phyloP scores from a whole-genome alignment of 1,140 invertebrate genomes.

The Eumaeus atala region DNA sequence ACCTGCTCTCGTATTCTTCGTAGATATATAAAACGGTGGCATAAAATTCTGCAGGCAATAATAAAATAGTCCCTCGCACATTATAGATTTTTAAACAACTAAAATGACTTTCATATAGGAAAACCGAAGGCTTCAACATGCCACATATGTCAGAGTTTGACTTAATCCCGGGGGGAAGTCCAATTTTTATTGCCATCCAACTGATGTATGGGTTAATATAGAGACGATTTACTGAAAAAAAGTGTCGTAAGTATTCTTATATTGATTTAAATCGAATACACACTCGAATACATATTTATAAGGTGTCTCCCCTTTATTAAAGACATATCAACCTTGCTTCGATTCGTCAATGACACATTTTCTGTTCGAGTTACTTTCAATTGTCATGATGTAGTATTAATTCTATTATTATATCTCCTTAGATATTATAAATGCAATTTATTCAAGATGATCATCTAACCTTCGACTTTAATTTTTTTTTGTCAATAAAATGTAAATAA shows the following conservation, averaged over 20 bases:
- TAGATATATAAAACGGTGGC: too few species aligned
- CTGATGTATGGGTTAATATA: slow-evolving; percentile 62
- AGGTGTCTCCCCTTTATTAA: not conserved
- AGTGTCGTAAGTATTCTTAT: slow-evolving; percentile 38
- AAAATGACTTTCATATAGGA: slow-evolving; percentile 33
- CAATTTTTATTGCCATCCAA: slow-evolving; percentile 64
- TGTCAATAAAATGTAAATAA: too few species aligned
- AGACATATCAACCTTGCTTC: too few species aligned
- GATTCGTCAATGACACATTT: too few species aligned
- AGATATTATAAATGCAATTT: too few species aligned
- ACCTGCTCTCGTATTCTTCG: too few species aligned
- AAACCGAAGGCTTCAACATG: slow-evolving; percentile 54
- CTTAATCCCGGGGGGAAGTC: slow-evolving; percentile 60
- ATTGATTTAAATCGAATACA: slow-evolving; percentile 24
- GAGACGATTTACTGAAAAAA: slow-evolving; percentile 45
- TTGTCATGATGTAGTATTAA: too few species aligned
- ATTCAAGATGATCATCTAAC: too few species aligned
- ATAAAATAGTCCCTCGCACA: not conserved
- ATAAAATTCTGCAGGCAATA: too few species aligned
- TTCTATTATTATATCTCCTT: too few species aligned
- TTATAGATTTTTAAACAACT: slow-evolving; percentile 58
- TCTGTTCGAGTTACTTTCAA: too few species aligned
- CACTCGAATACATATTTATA: slow-evolving; percentile 15
- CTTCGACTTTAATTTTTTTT: too few species aligned
- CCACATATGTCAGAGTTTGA: slow-evolving; percentile 67